Evolutionary conservation across 2,113 vertebrate species (phyloP), one percentile per base, ranked within the genome.

Genomic region (Halcyon malimbica): DNA sequence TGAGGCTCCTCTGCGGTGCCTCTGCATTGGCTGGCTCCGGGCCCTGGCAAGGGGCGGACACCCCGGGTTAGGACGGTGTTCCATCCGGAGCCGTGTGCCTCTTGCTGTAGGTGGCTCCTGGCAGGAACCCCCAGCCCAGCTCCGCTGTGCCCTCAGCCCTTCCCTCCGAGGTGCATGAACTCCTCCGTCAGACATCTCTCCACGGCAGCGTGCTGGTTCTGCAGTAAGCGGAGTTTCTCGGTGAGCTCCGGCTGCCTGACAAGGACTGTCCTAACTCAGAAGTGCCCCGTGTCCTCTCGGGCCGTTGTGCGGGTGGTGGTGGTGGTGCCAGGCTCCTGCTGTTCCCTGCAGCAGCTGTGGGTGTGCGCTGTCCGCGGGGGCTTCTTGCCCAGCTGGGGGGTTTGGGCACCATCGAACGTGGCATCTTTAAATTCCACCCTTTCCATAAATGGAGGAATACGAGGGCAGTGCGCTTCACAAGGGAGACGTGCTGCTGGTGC

Each of bases 21-120:
- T 67, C 28, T 48, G 77, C 35, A 33, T 87, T 83, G 2, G 4
- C 73, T 67, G 78, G 48, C 63, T n/a, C 33, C 0, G 0, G 41
- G 48, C 53, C 39, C 39, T 53, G 69, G 53, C 19, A 39, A 33
- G 25, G 37, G 42, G 29, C 0, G 2, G 28, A n/a, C 25, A 48
- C 48, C 74, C 74, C 1, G 0, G 54, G 25, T 33, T 44, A 39
- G 57, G 54, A 35, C 0, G 2, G 54, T 2, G 0, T 59, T 88
- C 41, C 39, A 25, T 12, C 9, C 14, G 70, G 46, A 77, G 26
- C 5, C 62, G 33, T 51, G 7, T 50, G 48, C 56, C 14, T 46
- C 20, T 51, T 37, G 35, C 39, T 90, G 35, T 37, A 13, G 24
- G 37, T 59, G 8, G 51, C 78, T 80, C 46, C 16, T 18, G 1